Evolutionary conservation across 2,888 invertebrate genomes (phyloP), one percentile per base, ranked within the genome.

Genomic region (Erebia palarica): DNA sequence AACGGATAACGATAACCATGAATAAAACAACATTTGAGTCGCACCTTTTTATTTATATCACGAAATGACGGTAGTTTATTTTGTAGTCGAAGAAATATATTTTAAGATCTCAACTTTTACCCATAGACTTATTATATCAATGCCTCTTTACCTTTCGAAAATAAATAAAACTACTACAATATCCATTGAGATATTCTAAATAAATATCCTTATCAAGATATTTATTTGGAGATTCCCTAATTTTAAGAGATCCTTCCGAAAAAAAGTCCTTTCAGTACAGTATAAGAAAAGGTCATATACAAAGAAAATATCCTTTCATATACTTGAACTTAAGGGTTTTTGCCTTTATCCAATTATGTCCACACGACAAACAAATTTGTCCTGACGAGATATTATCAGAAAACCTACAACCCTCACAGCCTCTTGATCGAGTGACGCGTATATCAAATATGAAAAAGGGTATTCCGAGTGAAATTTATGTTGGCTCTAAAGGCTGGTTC

Each of bases 341-440:
- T 44, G 49, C 63, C 72, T 69, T 66, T 51, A 74, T 66, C 68
- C 70, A 70, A 55, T 72, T 77, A 75, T 85, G 82, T 83, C 85
- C 79, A 82, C 82, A 84, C 87, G 86, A 84, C 84, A 86, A 82
- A 86, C 86, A 87, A 90, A 91, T 91, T 90, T 90, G 91, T 91
- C 89, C 84, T 79, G 86, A 87, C 85, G 84, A 89, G 91, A 91
- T 91, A 87, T 87, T 87, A 90, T 91, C 91, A 69, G 85, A 85
- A 86, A 81, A 78, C 81, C 77, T 75, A 76, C 73, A 68, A 76
- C 82, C 84, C 82, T 84, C 78, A 82, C 84, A 83, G 80, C 80
- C 86, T 68, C 61, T 70, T 68, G 86, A 89, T 88, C 87, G 86
- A 81, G 79, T 82, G 83, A 81, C 80, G 84, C 88, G 86, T 90